Conservation (phyloP, 2,797 vertebrate species). For the Heteromormyrus szaboi region DNA sequence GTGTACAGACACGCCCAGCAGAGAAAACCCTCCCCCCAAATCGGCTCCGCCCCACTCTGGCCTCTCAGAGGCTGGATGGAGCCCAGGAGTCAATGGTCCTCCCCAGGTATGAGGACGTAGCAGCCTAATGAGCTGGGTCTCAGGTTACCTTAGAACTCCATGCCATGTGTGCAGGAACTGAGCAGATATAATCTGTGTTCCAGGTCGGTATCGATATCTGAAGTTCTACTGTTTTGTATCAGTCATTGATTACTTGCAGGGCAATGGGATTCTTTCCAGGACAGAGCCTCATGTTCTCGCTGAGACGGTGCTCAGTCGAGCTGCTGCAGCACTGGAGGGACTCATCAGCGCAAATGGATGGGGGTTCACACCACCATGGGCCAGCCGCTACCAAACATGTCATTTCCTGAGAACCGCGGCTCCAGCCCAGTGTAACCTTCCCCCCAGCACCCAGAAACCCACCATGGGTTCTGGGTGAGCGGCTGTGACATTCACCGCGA, state of each 20-base stretch:
- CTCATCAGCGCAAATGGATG: not conserved
- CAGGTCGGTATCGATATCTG: not conserved
- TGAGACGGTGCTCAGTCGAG: not conserved
- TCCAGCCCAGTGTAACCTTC: not conserved
- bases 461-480: not conserved
- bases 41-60: not conserved
- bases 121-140: not conserved
- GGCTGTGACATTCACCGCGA: not conserved
- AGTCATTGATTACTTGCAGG: not conserved
- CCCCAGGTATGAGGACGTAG: not conserved
- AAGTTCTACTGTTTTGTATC: not conserved
- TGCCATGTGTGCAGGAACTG: not conserved
- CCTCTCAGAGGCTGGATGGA: not conserved
- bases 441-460: not conserved
- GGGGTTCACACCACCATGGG: conserved; percentile 7
- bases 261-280: not conserved
- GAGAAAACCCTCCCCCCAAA: not conserved
- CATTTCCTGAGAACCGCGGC: not conserved
- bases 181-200: not conserved
- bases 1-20: not conserved
- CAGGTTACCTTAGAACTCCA: not conserved
- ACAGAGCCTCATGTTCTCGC: not conserved
- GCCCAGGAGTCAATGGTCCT: not conserved
- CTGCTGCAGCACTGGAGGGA: not conserved
- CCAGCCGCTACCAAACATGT: not conserved